Conservation (phyloP, 23 tunicate genomes). For the Halocynthia roretzi region DNA sequence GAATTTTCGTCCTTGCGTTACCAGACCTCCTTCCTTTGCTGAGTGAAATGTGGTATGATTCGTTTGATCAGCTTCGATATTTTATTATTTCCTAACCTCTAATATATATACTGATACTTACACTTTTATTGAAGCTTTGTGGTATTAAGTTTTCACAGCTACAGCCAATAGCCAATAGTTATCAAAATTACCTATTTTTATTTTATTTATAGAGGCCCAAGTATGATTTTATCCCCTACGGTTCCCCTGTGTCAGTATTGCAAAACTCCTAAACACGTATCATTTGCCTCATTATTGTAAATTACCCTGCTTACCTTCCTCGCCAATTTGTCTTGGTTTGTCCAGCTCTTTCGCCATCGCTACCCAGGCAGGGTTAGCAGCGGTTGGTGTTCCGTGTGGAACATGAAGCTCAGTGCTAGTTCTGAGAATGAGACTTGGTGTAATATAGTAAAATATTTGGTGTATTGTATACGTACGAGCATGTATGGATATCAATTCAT, state of each 20-base stretch:
- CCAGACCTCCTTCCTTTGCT: conserved; percentile 18
- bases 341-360: conserved; percentile 56
- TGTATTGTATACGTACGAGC: neutral
- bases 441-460: too few species aligned
- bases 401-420: conserved; percentile 6
- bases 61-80: too few species aligned
- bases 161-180: too few species aligned
- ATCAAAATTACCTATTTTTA: too few species aligned
- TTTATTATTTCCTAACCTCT: too few species aligned
- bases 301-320: conserved; percentile 26
- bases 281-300: neutral
- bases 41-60: neutral
- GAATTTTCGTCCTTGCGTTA: conserved; percentile 6
- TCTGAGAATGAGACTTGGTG: neutral
- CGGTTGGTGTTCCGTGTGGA: conserved; percentile 53
- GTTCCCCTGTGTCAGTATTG: too few species aligned
- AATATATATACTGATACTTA: too few species aligned
- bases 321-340: conserved; percentile 65
- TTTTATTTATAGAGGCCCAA: too few species aligned
- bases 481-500: neutral
- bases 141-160: too few species aligned
- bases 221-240: too few species aligned
- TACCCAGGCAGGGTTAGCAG: conserved; percentile 71
- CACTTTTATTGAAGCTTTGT: too few species aligned
- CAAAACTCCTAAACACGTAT: too few species aligned